Evolutionary conservation across 2,797 vertebrate species (phyloP), one percentile per base, ranked within the genome.

Genomic region (Clangula hyemalis): DNA sequence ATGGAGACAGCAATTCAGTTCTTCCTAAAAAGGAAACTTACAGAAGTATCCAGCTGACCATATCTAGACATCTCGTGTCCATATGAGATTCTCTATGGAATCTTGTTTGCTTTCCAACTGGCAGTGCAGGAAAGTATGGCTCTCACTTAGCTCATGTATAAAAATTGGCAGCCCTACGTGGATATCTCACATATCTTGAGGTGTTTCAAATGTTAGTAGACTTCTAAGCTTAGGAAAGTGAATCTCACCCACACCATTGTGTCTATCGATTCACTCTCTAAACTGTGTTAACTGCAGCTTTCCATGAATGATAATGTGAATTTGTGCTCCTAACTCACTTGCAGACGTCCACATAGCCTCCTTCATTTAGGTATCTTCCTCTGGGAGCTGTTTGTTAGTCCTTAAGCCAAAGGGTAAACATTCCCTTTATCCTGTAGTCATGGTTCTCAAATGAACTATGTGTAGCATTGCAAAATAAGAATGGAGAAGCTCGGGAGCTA

Each of bases 101-200:
- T 18, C 11, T 12, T 32, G 13, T 32, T 61, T 38, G 47, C 10
- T 41, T 71, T 78, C 22, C 53, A 72, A 8, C 25, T 36, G 54
- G 19, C 38, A 16, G 17, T 69, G 18, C 27, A 36, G 41, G 54
- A 61, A 74, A 32, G 8, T 1, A 2, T 15, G 45, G 15, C 10
- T n/a, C 20, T 45, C 10, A 15, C n/a, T 47, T 28, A 11, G 25
- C 24, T 53, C 3, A 0, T 0, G 1, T 21, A 58, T 9, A 24
- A 53, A 18, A 39, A 53, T 39, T 60, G 49, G n/a, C 51, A 45
- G 64, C 28, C 64, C 19, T 81, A 6, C 3, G 3, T 28, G 38
- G 30, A 4, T 49, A 15, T 24, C 22, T 62, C 32, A 43, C 61
- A 27, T 43, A 49, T 6, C 49, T 49, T 36, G 14, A 45, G 15